A percentile compares a stretch with the other conserved stretches of the same genome.
Conservation (phyloP, 2,888 invertebrate genomes). For the Drosophila vallismaia region DNA sequence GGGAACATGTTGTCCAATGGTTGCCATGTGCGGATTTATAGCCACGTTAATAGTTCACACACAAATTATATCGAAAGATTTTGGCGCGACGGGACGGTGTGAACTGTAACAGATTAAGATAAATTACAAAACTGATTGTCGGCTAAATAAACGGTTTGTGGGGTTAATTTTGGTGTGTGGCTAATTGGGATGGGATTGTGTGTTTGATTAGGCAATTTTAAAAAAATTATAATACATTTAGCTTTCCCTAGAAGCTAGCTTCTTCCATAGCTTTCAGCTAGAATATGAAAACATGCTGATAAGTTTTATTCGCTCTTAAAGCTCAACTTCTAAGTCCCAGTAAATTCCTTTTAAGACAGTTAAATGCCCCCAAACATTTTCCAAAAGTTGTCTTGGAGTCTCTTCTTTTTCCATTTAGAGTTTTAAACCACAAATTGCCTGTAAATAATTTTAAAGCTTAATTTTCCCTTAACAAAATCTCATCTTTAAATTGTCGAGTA, state of each 20-base stretch:
- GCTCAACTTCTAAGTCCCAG: not conserved
- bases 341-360: not conserved
- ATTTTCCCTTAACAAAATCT: not conserved
- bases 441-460: not conserved
- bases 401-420: not conserved
- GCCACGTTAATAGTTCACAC: constrained; percentile 41
- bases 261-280: not conserved
- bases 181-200: constrained; percentile 15
- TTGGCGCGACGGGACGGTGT: constrained; percentile 14
- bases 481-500: constrained; percentile 11
- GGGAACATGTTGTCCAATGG: constrained; percentile 24
- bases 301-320: no score
- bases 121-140: constrained; percentile 29
- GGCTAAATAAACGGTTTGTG: constrained; percentile 3
- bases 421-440: not conserved
- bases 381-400: not conserved
- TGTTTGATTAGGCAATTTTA: not conserved
- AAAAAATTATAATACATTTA: not conserved
- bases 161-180: not conserved
- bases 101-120: constrained; percentile 40
- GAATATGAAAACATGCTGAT: not conserved
- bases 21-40: constrained; percentile 46
- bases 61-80: constrained; percentile 38
- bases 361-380: not conserved
- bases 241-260: no score